Percentiles rank a stretch among this genome's conserved stretches.
These are phyloP conservation scores for Leptogaster cylindrica DNA, from an alignment of 2,888 invertebrate species.

Conservation along the genomic window DNA sequence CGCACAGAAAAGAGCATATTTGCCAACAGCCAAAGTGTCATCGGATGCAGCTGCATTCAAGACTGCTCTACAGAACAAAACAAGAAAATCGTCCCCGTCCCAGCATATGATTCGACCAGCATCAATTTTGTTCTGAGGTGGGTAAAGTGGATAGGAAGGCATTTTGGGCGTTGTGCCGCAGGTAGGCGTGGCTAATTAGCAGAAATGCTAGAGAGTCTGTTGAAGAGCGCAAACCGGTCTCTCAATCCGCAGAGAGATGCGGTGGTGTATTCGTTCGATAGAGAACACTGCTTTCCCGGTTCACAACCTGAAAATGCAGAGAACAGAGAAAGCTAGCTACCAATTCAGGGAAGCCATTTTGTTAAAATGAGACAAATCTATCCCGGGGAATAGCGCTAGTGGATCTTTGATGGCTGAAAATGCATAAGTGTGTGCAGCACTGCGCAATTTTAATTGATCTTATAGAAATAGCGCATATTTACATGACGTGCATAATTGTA, in stretches of 20 bases:
- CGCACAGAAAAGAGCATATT: slow-evolving; percentile 22
- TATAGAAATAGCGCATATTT: slow-evolving; percentile 28
- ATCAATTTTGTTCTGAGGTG: not conserved
- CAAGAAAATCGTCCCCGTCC: slow-evolving; percentile 3
- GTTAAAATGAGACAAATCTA: slow-evolving; percentile 53
- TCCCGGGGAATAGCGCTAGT: not conserved
- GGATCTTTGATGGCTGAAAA: not conserved
- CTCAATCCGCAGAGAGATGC: too few species aligned
- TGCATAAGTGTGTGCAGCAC: not conserved
- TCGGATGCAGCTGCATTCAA: slow-evolving; percentile 30
- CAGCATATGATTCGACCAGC: slow-evolving; percentile 6
- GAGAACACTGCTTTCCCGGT: too few species aligned
- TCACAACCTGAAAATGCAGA: too few species aligned
- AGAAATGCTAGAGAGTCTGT: not conserved
- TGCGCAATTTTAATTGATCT: slow-evolving; percentile 32
- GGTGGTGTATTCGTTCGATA: too few species aligned
- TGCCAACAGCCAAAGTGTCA: slow-evolving; percentile 1
- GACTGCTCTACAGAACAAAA: not conserved
- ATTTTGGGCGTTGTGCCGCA: slow-evolving; percentile 5
- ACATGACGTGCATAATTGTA: not conserved
- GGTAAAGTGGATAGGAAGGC: not conserved
- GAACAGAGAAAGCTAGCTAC: too few species aligned
- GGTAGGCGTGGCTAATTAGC: slow-evolving; percentile 47
- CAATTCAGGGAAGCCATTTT: slow-evolving; percentile 47
- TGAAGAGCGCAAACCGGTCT: not conserved